phyloP scores from a whole-genome alignment of 2,113 vertebrate genomes.

The Pseudonaja textilis region DNA sequence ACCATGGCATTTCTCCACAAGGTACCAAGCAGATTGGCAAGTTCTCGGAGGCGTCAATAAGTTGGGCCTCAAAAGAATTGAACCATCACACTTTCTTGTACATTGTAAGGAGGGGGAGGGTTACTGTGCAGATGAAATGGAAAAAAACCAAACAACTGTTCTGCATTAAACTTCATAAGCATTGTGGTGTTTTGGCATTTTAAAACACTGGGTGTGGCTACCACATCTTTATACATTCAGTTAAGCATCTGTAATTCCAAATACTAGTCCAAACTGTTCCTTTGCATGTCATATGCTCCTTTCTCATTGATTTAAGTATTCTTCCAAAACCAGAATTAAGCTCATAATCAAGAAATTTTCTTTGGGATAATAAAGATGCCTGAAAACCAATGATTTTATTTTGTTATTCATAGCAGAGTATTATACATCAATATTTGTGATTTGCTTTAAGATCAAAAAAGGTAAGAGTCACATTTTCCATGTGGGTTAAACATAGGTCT shows the following conservation, averaged over 20 bases:
- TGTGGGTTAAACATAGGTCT: not conserved
- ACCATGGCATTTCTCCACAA: not conserved
- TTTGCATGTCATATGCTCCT: not conserved
- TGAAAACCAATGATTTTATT: constrained; percentile 50
- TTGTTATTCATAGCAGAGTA: constrained; percentile 7
- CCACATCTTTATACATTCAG: constrained; percentile 45
- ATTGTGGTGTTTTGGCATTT: constrained; percentile 50
- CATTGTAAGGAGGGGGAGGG: constrained; percentile 56
- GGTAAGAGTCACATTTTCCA: constrained; percentile 27
- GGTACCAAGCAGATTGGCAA: not conserved
- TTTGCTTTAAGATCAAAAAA: constrained; percentile 29
- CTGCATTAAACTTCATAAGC: constrained; percentile 56
- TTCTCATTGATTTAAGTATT: not conserved
- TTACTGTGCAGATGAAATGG: constrained; percentile 37
- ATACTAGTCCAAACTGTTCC: not conserved
- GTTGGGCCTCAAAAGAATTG: constrained; percentile 53
- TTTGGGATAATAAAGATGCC: constrained; percentile 58
- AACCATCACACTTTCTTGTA: constrained; percentile 58
- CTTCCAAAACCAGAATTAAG: not conserved
- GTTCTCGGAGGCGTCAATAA: constrained; percentile 12
- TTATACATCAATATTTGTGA: constrained; percentile 46
- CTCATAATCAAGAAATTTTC: constrained; percentile 13
- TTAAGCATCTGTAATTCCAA: constrained; percentile 37
- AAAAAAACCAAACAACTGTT: constrained; percentile 42
- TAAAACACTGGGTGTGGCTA: constrained; percentile 50